These are phyloP conservation scores for Sardina pilchardus DNA, from an alignment of 2,113 vertebrate species.

Conservation along the genomic window DNA sequence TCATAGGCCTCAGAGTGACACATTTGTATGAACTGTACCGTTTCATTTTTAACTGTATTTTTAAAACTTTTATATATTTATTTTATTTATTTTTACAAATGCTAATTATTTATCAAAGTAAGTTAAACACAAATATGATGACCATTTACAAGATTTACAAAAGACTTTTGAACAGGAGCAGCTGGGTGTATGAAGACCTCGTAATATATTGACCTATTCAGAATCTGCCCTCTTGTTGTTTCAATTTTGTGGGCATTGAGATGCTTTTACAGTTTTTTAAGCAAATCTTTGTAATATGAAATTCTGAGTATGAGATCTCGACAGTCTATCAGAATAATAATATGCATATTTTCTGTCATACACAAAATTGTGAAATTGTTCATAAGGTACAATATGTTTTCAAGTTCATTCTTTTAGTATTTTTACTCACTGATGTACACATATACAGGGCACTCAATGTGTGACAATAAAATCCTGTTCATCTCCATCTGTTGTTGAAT, in stretches of 20 bases:
- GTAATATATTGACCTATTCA: neutral
- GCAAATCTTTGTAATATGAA: neutral
- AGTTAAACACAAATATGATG: neutral
- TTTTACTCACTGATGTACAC: neutral
- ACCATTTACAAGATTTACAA: neutral
- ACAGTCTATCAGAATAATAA: neutral
- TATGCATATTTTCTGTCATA: neutral
- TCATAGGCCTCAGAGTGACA: neutral
- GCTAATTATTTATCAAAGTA: neutral
- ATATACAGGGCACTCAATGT: neutral
- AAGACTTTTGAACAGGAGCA: neutral
- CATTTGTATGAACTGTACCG: neutral
- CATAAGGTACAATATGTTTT: neutral
- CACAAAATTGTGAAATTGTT: neutral
- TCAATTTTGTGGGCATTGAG: neutral
- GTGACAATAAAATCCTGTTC: constrained; percentile 5
- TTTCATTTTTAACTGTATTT: neutral
- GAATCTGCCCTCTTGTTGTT: neutral
- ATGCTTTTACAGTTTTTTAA: neutral
- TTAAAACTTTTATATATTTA: neutral
- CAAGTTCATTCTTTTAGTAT: neutral
- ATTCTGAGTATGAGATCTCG: neutral
- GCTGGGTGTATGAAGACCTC: neutral
- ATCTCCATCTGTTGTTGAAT: neutral
- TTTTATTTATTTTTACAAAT: constrained; percentile 6